phyloP scores from a whole-genome alignment of 2,797 vertebrate genomes.

The Sebastes melanostomus region DNA sequence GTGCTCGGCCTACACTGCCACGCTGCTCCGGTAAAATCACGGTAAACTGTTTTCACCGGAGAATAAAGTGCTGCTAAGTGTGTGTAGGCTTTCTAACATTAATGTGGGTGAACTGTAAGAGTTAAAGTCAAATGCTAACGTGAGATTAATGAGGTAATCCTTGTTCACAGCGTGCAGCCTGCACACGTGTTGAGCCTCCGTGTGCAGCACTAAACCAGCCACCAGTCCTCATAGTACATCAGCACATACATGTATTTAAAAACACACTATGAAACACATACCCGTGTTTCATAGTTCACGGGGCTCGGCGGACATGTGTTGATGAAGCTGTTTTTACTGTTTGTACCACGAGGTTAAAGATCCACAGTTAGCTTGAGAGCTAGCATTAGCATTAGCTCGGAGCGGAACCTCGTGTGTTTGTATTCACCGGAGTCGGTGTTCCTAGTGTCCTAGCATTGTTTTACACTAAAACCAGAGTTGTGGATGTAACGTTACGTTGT shows the following conservation, averaged over 20 bases:
- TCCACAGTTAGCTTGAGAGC: neutral
- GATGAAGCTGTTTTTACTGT: neutral
- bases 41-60: neutral
- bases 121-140: neutral
- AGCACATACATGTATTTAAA: neutral
- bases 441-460: neutral
- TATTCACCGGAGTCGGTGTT: neutral
- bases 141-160: neutral
- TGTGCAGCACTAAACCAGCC: neutral
- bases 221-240: neutral
- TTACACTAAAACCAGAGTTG: neutral
- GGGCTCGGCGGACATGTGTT: fast-evolving
- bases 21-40: neutral
- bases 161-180: neutral
- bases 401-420: neutral
- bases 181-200: neutral
- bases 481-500: neutral
- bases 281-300: fast-evolving
- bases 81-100: neutral
- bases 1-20: neutral
- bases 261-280: too few relatives aligned
- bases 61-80: too few relatives aligned
- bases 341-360: neutral
- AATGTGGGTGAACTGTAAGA: too few relatives aligned
- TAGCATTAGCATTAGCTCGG: neutral